phyloP scores from a whole-genome alignment of 2,888 invertebrate species.

The Chelonus formosanus region DNA sequence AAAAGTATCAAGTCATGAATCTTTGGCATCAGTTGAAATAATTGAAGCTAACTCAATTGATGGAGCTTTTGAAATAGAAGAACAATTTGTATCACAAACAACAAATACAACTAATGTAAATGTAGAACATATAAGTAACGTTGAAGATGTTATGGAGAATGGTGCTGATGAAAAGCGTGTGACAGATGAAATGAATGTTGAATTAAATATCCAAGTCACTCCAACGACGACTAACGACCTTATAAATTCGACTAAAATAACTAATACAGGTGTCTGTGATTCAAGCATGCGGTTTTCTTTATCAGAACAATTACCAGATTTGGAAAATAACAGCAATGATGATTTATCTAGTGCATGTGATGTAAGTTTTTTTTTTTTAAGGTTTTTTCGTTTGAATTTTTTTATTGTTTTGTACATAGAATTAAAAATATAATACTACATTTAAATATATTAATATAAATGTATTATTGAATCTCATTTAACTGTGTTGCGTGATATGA shows the following conservation, averaged over 20 bases:
- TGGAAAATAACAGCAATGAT: slow-evolving; percentile 54
- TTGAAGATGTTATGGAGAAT: background rate
- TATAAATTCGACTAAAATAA: slow-evolving; percentile 38
- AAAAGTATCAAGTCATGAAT: too few relatives aligned
- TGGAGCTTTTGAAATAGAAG: background rate
- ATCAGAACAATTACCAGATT: slow-evolving; percentile 55
- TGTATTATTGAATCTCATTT: slow-evolving; percentile 1
- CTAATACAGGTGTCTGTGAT: slow-evolving; percentile 32
- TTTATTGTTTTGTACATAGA: slow-evolving; percentile 5
- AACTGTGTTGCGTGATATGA: slow-evolving; percentile 4
- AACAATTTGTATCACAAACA: too few relatives aligned
- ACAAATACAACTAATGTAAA: background rate
- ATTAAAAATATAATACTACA: background rate
- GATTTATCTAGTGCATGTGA: slow-evolving; percentile 58
- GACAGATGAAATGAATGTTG: background rate
- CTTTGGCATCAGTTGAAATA: background rate
- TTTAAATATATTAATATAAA: background rate
- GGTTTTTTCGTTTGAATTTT: background rate
- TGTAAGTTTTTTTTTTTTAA: slow-evolving; percentile 56
- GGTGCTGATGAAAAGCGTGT: slow-evolving; percentile 26
- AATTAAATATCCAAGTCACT: slow-evolving; percentile 4
- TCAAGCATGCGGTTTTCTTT: slow-evolving; percentile 32
- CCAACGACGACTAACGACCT: slow-evolving; percentile 31
- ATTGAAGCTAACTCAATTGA: background rate
- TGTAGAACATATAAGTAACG: background rate